Base-by-base conservation (phyloP, 2,113 vertebrate genomes). In the Morone saxatilis region DNA sequence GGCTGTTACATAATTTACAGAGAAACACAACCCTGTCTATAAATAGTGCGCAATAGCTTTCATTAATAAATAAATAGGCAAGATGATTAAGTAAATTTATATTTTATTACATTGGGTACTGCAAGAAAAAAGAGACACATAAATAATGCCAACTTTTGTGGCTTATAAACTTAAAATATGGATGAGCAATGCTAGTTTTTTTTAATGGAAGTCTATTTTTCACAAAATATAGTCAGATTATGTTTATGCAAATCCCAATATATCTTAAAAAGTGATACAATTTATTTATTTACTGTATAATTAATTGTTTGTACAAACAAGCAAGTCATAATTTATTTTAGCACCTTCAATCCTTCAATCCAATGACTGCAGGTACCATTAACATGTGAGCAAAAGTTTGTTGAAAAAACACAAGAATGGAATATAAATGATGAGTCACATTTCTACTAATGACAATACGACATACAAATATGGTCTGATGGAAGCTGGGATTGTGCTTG, bases 51-150 rank as follows among this genome's bases (percentile, higher is more conserved):
- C 14, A 41, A 56, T 12, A 22, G 47, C 68, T 62, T 63, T 74
- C 45, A 85, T 83, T 47, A 77, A 75, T 77, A 80, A 65, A 72
- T 82, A 40, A 87, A 85, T 19, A 77, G 81, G 38, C 47, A 53
- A 66, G 22, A 68, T 73, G 45, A 87, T 80, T 65, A 70, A 62
- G 20, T 61, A 73, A 48, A 78, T 83, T 10, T 66, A 85, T 61
- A 77, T 83, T 80, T 75, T 12, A 80, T 74, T 57, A 36, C 0
- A 0, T 17, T 0, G 7, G 13, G 57, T 20, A 36, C 20, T 31
- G 54, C 62, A 59, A 71, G 61, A 5, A 74, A 71, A 56, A 53
- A 45, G 9, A 54, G 4, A 11, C 13, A 13, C 45, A 72, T 73
- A 59, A 76, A 63, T 66, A 71, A 71, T 62, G 40, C 7, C 20